phyloP scores from a whole-genome alignment of 1,140 invertebrate species.

The Drosophila malerkotliana region DNA sequence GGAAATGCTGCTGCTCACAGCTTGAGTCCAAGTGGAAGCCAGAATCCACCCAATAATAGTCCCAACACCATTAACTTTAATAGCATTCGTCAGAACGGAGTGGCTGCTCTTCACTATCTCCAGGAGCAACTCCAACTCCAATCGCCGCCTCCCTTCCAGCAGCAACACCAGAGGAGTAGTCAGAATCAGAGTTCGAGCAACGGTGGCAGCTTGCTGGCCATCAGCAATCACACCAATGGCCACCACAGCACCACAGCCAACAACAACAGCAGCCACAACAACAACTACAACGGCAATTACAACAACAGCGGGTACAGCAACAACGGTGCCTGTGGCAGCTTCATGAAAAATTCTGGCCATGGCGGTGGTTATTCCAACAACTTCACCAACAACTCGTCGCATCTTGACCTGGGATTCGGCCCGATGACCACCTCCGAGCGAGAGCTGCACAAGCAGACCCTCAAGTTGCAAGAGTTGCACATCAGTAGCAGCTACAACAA shows the following conservation, averaged over 20 bases:
- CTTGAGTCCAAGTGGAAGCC: slow-evolving; percentile 39
- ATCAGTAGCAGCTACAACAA: slow-evolving; percentile 21
- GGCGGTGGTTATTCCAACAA: slow-evolving; percentile 9
- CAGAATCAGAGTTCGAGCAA: slow-evolving; percentile 13
- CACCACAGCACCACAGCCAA: slow-evolving; percentile 22
- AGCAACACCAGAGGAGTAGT: slow-evolving; percentile 14
- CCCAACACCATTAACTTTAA: slow-evolving; percentile 28
- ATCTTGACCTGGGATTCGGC: slow-evolving; percentile 22
- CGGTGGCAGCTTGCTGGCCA: slow-evolving; percentile 15
- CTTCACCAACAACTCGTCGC: slow-evolving; percentile 10
- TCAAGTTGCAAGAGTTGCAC: slow-evolving; percentile 35
- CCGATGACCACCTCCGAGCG: slow-evolving; percentile 27
- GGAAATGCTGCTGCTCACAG: slow-evolving; percentile 48
- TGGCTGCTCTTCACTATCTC: slow-evolving; percentile 36
- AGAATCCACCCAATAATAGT: slow-evolving; percentile 20
- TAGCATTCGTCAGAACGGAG: slow-evolving; percentile 40
- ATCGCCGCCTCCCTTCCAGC: neutral
- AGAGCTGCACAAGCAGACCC: slow-evolving; percentile 39
- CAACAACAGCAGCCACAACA: slow-evolving; percentile 12
- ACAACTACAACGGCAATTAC: slow-evolving; percentile 1
- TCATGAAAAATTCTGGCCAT: too few species aligned
- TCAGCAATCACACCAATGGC: slow-evolving; percentile 18
- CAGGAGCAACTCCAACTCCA: slow-evolving; percentile 39
- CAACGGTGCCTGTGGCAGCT: slow-evolving; percentile 7
- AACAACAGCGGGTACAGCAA: neutral